Evolutionary conservation across 2,797 vertebrate genomes (phyloP), one percentile per base, ranked within the genome.

Genomic region (Euphonia xanthogaster): DNA sequence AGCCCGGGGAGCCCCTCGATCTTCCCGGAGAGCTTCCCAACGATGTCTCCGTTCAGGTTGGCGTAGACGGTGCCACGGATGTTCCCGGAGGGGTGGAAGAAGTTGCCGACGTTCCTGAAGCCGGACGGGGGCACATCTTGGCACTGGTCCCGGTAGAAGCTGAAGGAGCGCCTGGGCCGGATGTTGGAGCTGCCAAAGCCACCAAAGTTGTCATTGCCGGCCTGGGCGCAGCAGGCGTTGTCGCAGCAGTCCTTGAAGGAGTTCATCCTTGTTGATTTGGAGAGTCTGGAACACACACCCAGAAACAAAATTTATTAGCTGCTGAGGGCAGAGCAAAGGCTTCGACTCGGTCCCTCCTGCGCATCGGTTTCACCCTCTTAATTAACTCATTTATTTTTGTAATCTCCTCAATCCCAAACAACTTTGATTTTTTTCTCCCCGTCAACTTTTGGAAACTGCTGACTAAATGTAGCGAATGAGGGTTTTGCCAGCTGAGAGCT

Each of bases 1-100:
- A 28, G 0, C 27, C 5, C 10, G 0, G 21, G 1, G 18, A 66
- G 3, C 50, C 40, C 33, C 0, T 50, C 25, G 0, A 42, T 21
- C 54, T 2, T 33, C 45, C 63, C 50, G 0, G 10, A 1, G 21
- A 54, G 1, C 50, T 1, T 54, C 40, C n/a, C 61, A 4, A 13
- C 3, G 0, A 55, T 0, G 0, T 25, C 75, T 5, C 40, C 50
- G 0, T 12, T 67, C 33, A 12, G 35, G 53, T 6, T 57, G 23
- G 4, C 12, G 0, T 10, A 6, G 47, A 51, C 0, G 2, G 3
- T 5, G 0, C 39, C 78, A 1, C 0, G 6, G 3, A 71, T 1
- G n/a, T 0, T 6, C 8, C 79, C 33, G 1, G 16, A 21, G 24
- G 47, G 4, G 4, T 1, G 8, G 11, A 4, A 1, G 22, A 31